Conservation (phyloP, 2,888 invertebrate species). For the Drosophila niveifrons region DNA sequence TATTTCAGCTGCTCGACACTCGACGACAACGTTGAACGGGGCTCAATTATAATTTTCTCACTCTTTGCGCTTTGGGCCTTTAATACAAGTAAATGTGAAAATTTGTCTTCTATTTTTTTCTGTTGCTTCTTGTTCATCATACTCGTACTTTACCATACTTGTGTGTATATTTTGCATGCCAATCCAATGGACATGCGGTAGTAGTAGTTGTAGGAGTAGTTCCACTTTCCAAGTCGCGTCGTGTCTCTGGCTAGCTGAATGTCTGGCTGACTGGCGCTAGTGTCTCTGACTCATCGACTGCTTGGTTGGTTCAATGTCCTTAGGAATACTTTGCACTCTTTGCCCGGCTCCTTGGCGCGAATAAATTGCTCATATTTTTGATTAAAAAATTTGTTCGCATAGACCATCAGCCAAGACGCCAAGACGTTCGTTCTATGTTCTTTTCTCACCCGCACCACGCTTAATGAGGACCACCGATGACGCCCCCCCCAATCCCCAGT, state of each 20-base stretch:
- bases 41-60: slow-evolving; percentile 66
- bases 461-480: slow-evolving; percentile 9
- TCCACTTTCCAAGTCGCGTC: slow-evolving; percentile 61
- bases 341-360: slow-evolving; percentile 56
- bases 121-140: slow-evolving; percentile 2
- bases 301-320: slow-evolving; percentile 71
- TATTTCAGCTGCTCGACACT: slow-evolving; percentile 47
- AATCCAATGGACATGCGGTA: slow-evolving; percentile 50
- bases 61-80: slow-evolving; percentile 50
- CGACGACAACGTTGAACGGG: slow-evolving; percentile 35
- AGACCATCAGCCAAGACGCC: slow-evolving; percentile 27
- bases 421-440: slow-evolving; percentile 12
- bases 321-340: slow-evolving; percentile 39
- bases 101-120: slow-evolving; percentile 36
- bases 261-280: slow-evolving; percentile 40
- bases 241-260: slow-evolving; percentile 58
- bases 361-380: slow-evolving; percentile 81
- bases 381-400: slow-evolving; percentile 60
- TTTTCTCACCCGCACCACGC: background rate
- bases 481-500: background rate
- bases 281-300: slow-evolving; percentile 55
- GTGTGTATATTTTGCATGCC: slow-evolving; percentile 43
- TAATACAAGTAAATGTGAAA: slow-evolving; percentile 79
- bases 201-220: slow-evolving; percentile 32
- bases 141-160: background rate